These are phyloP conservation scores for Drosophila ficusphila DNA, from an alignment of 1,140 invertebrate genomes.

Conservation along the genomic window DNA sequence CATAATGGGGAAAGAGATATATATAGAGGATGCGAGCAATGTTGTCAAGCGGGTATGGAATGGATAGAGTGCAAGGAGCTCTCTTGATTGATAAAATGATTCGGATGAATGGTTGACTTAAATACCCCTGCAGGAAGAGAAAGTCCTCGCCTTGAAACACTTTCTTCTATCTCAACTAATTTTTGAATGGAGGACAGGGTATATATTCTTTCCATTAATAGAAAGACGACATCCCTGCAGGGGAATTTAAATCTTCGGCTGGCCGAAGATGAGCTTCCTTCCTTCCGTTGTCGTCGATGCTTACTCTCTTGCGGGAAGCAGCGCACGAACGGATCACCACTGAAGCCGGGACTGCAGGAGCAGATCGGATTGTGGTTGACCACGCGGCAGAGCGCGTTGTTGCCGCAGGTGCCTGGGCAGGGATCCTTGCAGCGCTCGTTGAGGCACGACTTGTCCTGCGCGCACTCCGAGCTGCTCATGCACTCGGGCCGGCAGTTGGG, in stretches of 20 bases:
- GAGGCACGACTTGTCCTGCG: slow-evolving; percentile 88
- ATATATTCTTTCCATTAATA: no score
- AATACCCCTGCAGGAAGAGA: slow-evolving; percentile 27
- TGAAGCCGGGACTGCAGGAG: slow-evolving; percentile 88
- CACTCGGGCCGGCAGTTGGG: slow-evolving; percentile 91
- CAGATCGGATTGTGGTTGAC: slow-evolving; percentile 92
- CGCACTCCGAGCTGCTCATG: slow-evolving; percentile 90
- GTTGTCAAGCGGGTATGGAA: slow-evolving; percentile 40
- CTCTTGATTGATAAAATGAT: slow-evolving; percentile 5
- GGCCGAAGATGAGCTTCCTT: slow-evolving; percentile 17
- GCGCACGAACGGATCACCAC: slow-evolving; percentile 90
- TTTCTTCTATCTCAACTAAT: no score
- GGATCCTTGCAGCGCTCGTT: slow-evolving; percentile 91
- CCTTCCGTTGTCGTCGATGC: slow-evolving; percentile 47
- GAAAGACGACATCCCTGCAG: slow-evolving; percentile 9
- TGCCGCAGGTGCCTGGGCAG: slow-evolving; percentile 90
- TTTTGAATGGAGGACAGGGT: no score
- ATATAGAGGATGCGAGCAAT: slow-evolving; percentile 27
- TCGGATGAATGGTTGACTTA: slow-evolving; percentile 10
- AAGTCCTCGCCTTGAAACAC: no score
- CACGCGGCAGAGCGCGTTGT: slow-evolving; percentile 89
- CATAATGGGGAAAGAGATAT: slow-evolving; percentile 42
- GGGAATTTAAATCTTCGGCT: slow-evolving; percentile 31
- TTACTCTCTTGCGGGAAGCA: slow-evolving; percentile 88
- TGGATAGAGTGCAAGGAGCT: slow-evolving; percentile 12